Percentiles rank a stretch among this genome's conserved stretches.
Conservation (phyloP, 2,113 vertebrate genomes). For the Phrynocephalus versicolor region DNA sequence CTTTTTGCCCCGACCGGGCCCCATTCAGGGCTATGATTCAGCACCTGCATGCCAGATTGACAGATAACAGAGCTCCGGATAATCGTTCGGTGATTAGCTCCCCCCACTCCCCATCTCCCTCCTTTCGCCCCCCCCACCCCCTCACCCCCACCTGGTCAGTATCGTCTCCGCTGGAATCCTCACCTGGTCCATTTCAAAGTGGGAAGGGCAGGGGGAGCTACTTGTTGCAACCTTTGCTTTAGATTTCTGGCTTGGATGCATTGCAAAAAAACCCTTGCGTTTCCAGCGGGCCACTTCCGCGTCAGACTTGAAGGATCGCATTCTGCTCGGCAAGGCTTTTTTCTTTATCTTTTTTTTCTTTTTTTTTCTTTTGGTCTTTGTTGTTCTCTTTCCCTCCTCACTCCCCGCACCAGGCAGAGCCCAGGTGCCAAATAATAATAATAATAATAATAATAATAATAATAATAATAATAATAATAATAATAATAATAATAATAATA, state of each 20-base stretch:
- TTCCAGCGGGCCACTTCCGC: neutral
- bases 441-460: no score
- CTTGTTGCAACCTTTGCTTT: neutral
- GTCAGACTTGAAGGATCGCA: neutral
- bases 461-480: no score
- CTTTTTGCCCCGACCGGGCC: constrained; percentile 46
- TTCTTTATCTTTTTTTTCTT: neutral
- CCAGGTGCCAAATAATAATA: neutral
- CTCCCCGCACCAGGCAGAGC: neutral
- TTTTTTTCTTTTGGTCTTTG: neutral
- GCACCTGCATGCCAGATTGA: constrained; percentile 63
- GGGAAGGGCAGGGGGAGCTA: neutral
- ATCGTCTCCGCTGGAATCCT: constrained; percentile 22
- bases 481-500: no score
- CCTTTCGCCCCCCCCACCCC: neutral
- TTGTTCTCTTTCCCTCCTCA: no score
- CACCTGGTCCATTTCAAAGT: constrained; percentile 6
- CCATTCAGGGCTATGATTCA: constrained; percentile 60
- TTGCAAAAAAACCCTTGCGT: no score
- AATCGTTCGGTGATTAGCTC: constrained; percentile 9
- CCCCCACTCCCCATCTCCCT: neutral
- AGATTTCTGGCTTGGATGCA: no score
- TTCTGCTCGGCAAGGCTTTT: neutral
- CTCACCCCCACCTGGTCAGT: neutral
- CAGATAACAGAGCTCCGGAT: constrained; percentile 54